Base-by-base conservation (phyloP, 2,797 vertebrate species). In the Sylvilagus floridanus region DNA sequence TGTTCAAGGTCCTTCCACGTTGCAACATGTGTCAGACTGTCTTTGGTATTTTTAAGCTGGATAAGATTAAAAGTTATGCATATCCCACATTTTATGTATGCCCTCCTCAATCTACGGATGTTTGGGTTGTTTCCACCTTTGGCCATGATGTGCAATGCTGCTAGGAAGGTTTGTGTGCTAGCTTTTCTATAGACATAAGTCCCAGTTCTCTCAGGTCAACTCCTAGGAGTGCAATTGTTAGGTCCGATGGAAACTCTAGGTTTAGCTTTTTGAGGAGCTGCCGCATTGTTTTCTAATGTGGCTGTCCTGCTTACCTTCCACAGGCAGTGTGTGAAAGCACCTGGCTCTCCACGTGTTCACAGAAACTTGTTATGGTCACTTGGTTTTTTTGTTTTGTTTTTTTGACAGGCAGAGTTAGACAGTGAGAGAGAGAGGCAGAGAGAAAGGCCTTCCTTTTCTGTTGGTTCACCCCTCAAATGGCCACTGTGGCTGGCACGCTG, bases 111-210 rank as follows among this genome's bases (percentile, higher is more conserved):
- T 17, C 88, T 42, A 52, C 72, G n/a, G 47, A 78, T 19, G 83
- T 78, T 77, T 84, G 79, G 17, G 24, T 17, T 63, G 21, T 26
- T 94, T 57, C n/a, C 14, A 76, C 30, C 91, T 91, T 87, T 66
- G 35, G 19, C 7, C 87, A 16, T 47, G 32, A 35, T 84, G 42
- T 79, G 54, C 73, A 89, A 75, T 26, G 21, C 16, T 52, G 50
- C 63, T 50, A 68, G 50, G n/a, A 79, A 54, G 71, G 42, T 69
- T 14, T 66, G 13, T 75, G 50, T 42, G 24, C 62, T 52, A 76
- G 17, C 91, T 88, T 93, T 95, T 68, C 57, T 9, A 19, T n/a
- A 83, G 30, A 66, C 9, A 28, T 21, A 87, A 32, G 57, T 73
- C 79, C 81, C 54, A 86, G 0, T 77, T 83, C 57, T 85, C 16